Evolutionary conservation across 2,888 invertebrate species (phyloP), one percentile per base, ranked within the genome.

Genomic region (Caenorhabditis auriculariae): DNA sequence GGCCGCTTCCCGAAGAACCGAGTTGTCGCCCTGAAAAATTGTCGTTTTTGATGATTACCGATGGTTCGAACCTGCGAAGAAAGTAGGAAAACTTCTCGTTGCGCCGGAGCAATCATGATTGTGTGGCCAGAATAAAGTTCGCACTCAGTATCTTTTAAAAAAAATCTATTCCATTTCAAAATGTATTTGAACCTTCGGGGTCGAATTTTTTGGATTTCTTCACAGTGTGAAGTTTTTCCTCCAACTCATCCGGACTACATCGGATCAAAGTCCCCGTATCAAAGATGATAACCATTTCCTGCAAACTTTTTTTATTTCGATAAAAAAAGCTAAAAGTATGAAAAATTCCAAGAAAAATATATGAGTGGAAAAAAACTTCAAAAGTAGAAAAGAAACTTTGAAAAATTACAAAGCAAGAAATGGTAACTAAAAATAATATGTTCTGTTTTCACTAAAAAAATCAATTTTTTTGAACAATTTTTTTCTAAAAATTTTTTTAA

Each of bases 271-370:
- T 54, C 9, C 72, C 72, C 29, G 52, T 60, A 28, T 69, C 59
- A 41, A 66, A 70, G 27, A 69, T 49, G 12, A 72, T 52, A 4
- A 57, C 61, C 3, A 72, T 50, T 53, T 72, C 72, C 66, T 72
- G n/a, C n/a, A n/a, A n/a, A n/a, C n/a, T 24, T n/a, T 19, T n/a
- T 49, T 12, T 12, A 38, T 19, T 32, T 15, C 35, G 3, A 21
- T 47, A 38, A 39, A 3, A 24, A 19, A 45, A 23, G 6, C 3
- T 21, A 32, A 12, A 15, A 35, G 45, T 9, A 26, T 7, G 4
- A 15, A 44, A 6, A 23, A 23, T 26, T 21, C 44, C 7, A 44
- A 44, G 24, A 23, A 15, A 23, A 6, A 12, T 27, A 12, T 12
- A 6, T 27, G 41, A 12, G 17, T 23, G 12, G 21, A 6, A 6